Conservation (phyloP, 2,888 invertebrate species). For the Cylindroiulus punctatus region DNA sequence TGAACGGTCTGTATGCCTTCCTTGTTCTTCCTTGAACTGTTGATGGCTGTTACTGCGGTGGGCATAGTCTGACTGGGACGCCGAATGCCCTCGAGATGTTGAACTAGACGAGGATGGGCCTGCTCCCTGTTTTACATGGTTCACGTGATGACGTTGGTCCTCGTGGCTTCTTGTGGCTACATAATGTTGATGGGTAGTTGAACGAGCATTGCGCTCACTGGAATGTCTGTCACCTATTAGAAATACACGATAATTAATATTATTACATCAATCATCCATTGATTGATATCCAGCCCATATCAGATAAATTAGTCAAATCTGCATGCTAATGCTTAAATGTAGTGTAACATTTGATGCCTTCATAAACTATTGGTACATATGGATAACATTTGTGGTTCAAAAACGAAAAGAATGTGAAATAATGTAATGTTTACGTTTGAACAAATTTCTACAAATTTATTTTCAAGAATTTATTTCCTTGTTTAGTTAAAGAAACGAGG, state of each 20-base stretch:
- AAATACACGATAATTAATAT: neutral
- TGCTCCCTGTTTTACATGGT: constrained; percentile 39
- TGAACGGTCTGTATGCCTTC: constrained; percentile 29
- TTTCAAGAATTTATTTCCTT: no score
- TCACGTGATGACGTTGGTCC: constrained; percentile 54
- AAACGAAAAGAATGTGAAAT: no score
- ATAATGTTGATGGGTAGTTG: constrained; percentile 56
- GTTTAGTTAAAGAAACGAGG: no score
- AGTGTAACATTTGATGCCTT: no score
- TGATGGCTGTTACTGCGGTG: constrained; percentile 54
- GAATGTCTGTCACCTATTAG: constrained; percentile 58
- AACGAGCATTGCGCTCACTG: constrained; percentile 57
- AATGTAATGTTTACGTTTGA: no score
- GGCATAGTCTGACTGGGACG: constrained; percentile 38
- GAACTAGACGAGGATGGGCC: constrained; percentile 45
- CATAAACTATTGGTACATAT: no score
- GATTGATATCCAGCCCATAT: no score
- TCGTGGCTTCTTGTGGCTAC: constrained; percentile 33
- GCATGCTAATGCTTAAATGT: no score
- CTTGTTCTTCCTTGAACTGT: constrained; percentile 56
- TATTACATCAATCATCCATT: neutral
- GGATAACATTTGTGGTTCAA: no score
- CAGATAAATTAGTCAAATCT: no score
- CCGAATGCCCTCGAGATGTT: neutral
- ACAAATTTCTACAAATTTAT: no score